These are phyloP conservation scores for Apotomis turbidana DNA, from an alignment of 2,888 invertebrate genomes.

Conservation along the genomic window DNA sequence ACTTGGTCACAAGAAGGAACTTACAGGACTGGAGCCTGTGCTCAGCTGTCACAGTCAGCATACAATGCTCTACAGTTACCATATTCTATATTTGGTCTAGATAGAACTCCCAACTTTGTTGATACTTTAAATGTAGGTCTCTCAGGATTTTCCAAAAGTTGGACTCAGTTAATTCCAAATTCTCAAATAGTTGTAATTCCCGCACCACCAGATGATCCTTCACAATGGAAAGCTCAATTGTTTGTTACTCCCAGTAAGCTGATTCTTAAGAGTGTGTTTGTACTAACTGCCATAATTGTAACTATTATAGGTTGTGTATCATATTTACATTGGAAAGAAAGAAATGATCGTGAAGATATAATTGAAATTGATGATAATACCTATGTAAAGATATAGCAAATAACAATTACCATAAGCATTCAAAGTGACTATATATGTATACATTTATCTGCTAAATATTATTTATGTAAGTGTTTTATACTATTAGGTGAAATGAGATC, in stretches of 20 bases:
- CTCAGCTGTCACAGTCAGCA: conserved; percentile 96
- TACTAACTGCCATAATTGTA: conserved; percentile 93
- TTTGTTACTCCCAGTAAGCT: conserved; percentile 98
- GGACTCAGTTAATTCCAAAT: conserved; percentile 98
- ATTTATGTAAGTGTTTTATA: no score
- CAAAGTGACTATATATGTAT: neutral
- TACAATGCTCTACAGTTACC: conserved; percentile 97
- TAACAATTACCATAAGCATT: neutral
- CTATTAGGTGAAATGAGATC: no score
- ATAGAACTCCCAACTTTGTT: conserved; percentile 98
- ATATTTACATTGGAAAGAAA: conserved; percentile 95
- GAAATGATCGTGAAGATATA: conserved; percentile 76
- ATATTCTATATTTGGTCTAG: conserved; percentile 98
- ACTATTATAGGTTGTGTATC: conserved; percentile 93
- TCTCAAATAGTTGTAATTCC: conserved; percentile 99
- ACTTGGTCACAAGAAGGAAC: conserved; percentile 95
- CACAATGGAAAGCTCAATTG: conserved; percentile 94
- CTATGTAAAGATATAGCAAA: conserved; percentile 69
- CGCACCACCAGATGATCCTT: conserved; percentile 89
- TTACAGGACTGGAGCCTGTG: conserved; percentile 90
- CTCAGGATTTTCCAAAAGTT: conserved; percentile 87
- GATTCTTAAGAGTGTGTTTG: conserved; percentile 95
- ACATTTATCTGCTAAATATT: neutral
- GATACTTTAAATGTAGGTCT: conserved; percentile 93
- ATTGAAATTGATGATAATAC: conserved; percentile 78